A percentile compares a stretch with the other conserved stretches of the same genome.
phyloP scores from a whole-genome alignment of 2,888 invertebrate species.

The Heliconius ismenius region DNA sequence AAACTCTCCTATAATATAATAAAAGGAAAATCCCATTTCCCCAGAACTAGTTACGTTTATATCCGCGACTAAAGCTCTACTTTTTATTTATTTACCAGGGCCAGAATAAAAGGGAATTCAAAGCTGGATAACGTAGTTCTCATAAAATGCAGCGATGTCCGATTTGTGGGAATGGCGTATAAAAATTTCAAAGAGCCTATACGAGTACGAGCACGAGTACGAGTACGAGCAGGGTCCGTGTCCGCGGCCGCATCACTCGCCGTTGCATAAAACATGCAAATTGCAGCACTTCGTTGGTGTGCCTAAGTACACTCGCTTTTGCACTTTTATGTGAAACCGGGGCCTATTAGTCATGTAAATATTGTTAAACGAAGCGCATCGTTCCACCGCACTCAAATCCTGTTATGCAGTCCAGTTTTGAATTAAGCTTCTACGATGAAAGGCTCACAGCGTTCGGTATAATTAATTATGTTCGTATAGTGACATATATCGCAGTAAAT shows the following conservation, averaged over 20 bases:
- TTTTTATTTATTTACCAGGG: slow-evolving; percentile 37
- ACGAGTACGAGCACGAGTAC: slow-evolving; percentile 45
- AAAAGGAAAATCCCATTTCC: neutral
- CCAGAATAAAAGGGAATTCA: slow-evolving; percentile 48
- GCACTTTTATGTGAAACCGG: slow-evolving; percentile 78
- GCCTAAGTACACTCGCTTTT: slow-evolving; percentile 77
- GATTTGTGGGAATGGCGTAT: slow-evolving; percentile 77
- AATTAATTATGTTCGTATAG: slow-evolving; percentile 31
- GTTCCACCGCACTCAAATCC: slow-evolving; percentile 34
- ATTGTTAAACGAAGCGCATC: slow-evolving; percentile 66
- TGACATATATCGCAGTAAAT: slow-evolving; percentile 18
- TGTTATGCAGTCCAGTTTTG: slow-evolving; percentile 32
- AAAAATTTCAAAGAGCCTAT: slow-evolving; percentile 75
- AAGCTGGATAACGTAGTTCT: slow-evolving; percentile 56
- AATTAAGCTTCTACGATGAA: slow-evolving; percentile 32
- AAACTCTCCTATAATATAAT: slow-evolving; percentile 2
- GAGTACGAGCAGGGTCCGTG: slow-evolving; percentile 54
- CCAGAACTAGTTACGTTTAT: slow-evolving; percentile 15
- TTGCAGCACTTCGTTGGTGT: slow-evolving; percentile 76
- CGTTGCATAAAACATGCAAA: slow-evolving; percentile 80
- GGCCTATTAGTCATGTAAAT: slow-evolving; percentile 71
- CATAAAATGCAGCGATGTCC: slow-evolving; percentile 69
- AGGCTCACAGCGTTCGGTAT: slow-evolving; percentile 30
- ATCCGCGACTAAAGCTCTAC: slow-evolving; percentile 21
- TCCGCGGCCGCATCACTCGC: slow-evolving; percentile 66